phyloP scores from a whole-genome alignment of 1,140 invertebrate species.

The Sesamia nonagrioides region DNA sequence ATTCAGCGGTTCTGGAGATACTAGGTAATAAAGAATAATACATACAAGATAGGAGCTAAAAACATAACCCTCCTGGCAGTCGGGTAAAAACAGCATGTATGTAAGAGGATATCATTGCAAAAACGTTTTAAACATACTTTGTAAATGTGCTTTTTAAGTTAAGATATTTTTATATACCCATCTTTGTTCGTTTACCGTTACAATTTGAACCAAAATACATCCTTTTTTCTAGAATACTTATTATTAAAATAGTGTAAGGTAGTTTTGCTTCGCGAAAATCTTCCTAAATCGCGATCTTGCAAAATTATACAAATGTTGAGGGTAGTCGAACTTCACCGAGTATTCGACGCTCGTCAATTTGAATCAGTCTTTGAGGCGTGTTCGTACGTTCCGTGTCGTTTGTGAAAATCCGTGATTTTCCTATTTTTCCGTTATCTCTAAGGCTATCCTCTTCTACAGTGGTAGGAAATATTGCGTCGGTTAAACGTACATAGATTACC shows the following conservation, averaged over 20 bases:
- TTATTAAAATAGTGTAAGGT: constrained; percentile 11
- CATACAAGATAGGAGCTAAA: no score
- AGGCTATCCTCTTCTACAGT: constrained; percentile 35
- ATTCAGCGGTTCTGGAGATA: no score
- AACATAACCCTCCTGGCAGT: no score
- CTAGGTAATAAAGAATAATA: no score
- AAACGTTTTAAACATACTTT: constrained; percentile 2
- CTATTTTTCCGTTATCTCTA: constrained; percentile 42
- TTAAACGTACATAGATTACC: constrained; percentile 50
- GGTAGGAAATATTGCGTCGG: constrained; percentile 56
- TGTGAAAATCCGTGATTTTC: constrained; percentile 51
- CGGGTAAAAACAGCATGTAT: neutral
- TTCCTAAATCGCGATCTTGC: neutral
- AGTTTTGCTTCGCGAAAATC: neutral
- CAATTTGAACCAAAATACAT: constrained; percentile 10
- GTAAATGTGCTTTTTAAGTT: constrained; percentile 20
- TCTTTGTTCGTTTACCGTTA: neutral
- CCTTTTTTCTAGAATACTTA: constrained; percentile 15
- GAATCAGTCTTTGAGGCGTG: constrained; percentile 71
- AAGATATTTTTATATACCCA: neutral
- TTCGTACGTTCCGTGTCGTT: constrained; percentile 58
- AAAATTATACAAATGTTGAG: constrained; percentile 9
- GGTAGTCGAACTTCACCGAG: neutral
- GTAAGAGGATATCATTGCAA: neutral
- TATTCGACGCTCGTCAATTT: constrained; percentile 23